Evolutionary conservation across 2,888 invertebrate genomes (phyloP), one percentile per base, ranked within the genome.

Genomic region (Sialis lutaria): DNA sequence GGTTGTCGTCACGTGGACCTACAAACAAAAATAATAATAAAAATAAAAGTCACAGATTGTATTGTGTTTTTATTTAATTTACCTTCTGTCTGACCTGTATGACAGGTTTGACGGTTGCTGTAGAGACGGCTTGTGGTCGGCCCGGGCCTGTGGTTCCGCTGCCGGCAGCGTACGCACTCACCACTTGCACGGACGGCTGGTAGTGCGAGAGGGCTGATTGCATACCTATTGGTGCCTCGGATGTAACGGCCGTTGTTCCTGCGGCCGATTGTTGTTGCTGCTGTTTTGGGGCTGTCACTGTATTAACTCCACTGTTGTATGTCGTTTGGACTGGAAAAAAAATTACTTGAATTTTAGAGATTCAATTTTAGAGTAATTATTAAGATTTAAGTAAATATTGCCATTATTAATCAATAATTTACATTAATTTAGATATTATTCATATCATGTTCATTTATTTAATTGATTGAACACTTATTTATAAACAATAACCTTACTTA

Each of bases 141-240:
- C 50, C 49, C 46, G 55, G 55, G 45, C 50, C 50, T 40, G 51
- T 58, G 50, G 72, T 68, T 54, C 71, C 68, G 51, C 67, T 61
- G 51, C 65, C 59, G 55, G 67, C 60, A 37, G 65, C 58, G 12
- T 37, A 37, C n/a, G 10, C 37, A 37, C 10, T 37, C 37, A 37
- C 37, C 12, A 12, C 8, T 22, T 22, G 22, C 22, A 22, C 22
- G 6, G 37, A 6, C 12, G 37, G 12, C 37, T 37, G 37, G 12
- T 37, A 37, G 10, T 37, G 37, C 6, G 37, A n/a, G n/a, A 37
- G 12, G n/a, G 37, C 37, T 37, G 37, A 37, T 12, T 37, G 37
- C 37, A 37, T 37, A 22, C 22, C 22, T 37, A 12, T 37, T 6
- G 37, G 37, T 37, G 37, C 8, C 22, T 22, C 22, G 22, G 22